These are phyloP conservation scores for Epistrophe eligans DNA, from an alignment of 2,888 invertebrate genomes.

Conservation along the genomic window DNA sequence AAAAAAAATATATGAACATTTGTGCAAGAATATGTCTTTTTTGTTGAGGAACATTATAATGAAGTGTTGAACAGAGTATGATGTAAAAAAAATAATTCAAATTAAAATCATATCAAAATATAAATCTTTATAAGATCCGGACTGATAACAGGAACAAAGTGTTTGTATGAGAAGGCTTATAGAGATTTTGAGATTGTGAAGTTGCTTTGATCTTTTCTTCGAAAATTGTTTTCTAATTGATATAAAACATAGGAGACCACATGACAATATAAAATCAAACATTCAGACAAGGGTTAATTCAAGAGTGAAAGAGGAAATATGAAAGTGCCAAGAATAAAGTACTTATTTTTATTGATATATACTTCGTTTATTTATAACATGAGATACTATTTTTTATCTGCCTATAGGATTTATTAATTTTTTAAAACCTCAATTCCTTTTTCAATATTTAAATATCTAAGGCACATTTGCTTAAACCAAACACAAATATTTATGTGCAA, in stretches of 20 bases:
- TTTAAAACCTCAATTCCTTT: too few species aligned
- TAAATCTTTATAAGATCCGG: conserved; percentile 49
- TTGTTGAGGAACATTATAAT: conserved; percentile 24
- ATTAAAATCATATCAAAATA: conserved; percentile 49
- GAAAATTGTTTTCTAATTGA: conserved; percentile 42
- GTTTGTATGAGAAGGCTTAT: neutral
- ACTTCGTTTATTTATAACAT: too few species aligned
- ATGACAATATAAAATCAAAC: neutral
- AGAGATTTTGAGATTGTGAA: conserved; percentile 6
- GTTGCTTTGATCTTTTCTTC: conserved; percentile 49
- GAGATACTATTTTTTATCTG: too few species aligned
- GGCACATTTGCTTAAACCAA: too few species aligned
- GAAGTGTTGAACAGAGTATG: conserved; percentile 28
- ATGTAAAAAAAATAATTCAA: conserved; percentile 34
- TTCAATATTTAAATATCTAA: too few species aligned
- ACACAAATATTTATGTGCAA: too few species aligned
- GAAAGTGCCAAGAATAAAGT: too few species aligned
- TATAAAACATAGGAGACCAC: conserved; percentile 5
- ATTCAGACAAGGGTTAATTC: neutral
- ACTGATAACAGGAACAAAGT: conserved; percentile 26
- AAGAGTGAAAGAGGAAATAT: neutral
- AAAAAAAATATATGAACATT: conserved; percentile 80
- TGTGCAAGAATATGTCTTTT: conserved; percentile 82
- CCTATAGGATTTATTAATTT: too few species aligned
- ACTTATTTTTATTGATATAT: too few species aligned